Conservation (phyloP, 37 sponge, comb jelly and placozoan genomes). For the Ephydatia muelleri region DNA sequence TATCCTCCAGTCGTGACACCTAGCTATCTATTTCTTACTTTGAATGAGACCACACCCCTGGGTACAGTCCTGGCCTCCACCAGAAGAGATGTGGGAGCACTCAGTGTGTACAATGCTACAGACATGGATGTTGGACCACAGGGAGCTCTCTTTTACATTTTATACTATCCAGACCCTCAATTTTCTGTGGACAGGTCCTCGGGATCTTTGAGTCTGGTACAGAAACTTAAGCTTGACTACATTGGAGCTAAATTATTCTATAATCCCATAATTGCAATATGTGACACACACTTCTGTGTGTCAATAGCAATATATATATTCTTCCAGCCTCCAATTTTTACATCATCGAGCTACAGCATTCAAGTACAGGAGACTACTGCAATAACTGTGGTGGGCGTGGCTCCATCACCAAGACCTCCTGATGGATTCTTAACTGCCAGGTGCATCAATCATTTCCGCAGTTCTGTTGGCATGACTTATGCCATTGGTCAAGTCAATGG, state of each 20-base stretch:
- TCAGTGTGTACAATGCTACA: neutral
- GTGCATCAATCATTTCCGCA: no score
- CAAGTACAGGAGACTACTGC: no score
- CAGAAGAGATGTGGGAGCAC: neutral
- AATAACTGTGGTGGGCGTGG: no score
- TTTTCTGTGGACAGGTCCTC: neutral
- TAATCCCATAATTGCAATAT: slow-evolving; percentile 19
- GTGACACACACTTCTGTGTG: slow-evolving; percentile 33
- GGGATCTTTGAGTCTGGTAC: neutral
- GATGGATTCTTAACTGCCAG: no score
- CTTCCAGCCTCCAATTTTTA: no score
- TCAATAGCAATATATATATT: neutral
- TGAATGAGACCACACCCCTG: slow-evolving; percentile 6
- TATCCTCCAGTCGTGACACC: slow-evolving; percentile 27
- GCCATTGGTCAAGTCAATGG: no score
- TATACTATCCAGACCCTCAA: neutral
- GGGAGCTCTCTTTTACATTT: slow-evolving; percentile 43
- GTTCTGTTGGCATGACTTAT: no score
- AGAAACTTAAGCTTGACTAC: neutral
- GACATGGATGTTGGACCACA: slow-evolving; percentile 61
- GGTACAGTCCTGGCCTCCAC: slow-evolving; percentile 24
- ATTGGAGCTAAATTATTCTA: neutral
- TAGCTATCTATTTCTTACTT: neutral
- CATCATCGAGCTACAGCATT: no score
- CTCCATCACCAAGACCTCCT: no score